Percentiles rank a stretch among this genome's conserved stretches.
phyloP scores from a whole-genome alignment of 2,113 vertebrate species.

The Piaya cayana region DNA sequence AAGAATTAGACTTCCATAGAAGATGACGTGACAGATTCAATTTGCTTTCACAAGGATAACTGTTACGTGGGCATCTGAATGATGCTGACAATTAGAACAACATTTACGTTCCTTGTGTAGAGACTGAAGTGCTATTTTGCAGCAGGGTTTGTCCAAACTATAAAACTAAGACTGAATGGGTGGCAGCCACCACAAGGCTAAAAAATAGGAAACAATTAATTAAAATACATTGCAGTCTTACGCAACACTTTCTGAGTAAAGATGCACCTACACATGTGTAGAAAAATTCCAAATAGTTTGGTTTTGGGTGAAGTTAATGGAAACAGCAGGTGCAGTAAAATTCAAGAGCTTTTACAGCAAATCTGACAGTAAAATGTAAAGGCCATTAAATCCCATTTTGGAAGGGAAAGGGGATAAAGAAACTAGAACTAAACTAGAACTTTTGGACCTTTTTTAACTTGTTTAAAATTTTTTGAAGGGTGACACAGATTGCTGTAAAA shows the following conservation, averaged over 20 bases:
- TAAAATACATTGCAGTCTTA: not conserved
- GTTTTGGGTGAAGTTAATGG: not conserved
- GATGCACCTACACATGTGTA: not conserved
- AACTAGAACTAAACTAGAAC: not conserved
- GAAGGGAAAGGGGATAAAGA: not conserved
- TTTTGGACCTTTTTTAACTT: not conserved
- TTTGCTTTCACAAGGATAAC: slow-evolving; percentile 32
- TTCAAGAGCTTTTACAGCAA: not conserved
- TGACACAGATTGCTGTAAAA: not conserved
- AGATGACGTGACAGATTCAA: slow-evolving; percentile 42
- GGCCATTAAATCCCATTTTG: not conserved
- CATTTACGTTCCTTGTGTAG: not conserved
- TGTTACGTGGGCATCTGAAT: slow-evolving; percentile 15
- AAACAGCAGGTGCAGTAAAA: not conserved
- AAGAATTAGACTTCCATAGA: slow-evolving; percentile 41
- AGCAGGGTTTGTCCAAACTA: slow-evolving; percentile 9
- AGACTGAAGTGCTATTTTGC: not conserved
- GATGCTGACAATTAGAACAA: slow-evolving; percentile 24
- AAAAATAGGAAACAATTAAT: not conserved
- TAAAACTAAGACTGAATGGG: not conserved
- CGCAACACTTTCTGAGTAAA: not conserved
- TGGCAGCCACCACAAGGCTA: not conserved
- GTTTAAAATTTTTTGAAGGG: not conserved
- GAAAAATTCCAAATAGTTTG: not conserved
- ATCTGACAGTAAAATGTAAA: not conserved